Base-by-base conservation (phyloP, 2,797 vertebrate species). In the Salmo trutta region DNA sequence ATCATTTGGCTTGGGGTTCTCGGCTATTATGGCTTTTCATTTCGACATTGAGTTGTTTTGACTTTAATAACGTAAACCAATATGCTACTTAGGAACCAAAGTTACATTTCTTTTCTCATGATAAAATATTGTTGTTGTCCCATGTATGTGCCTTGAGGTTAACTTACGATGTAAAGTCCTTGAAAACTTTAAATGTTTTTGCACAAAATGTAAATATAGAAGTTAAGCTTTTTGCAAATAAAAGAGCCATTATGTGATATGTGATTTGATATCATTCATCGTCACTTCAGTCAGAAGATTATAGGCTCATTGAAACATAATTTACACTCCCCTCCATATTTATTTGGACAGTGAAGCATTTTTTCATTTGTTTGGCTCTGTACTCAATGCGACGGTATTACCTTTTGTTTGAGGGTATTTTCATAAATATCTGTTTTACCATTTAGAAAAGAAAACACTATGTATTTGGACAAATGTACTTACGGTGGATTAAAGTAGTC, bases 81-180 rank as follows among this genome's bases (percentile, higher is more conserved):
- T 81, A 82, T 81, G 75, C 90, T 92, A 91, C 41, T 47, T 91
- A 92, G 91, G 91, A 94, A 95, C 94, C 94, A 95, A 95, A 95
- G 94, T 93, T 87, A 86, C 87, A 82, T 90, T 93, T 92, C 83
- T 92, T 88, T 94, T 93, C 87, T 92, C 92, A 93, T 93, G 85
- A 92, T 89, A 83, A 93, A 93, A 91, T 92, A 89, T 93, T 89
- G 90, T 91, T 93, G 93, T 94, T 93, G 93, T 95, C 91, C 92
- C 93, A 94, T 95, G 94, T 95, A 95, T 91, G 94, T 95, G 95
- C 95, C 95, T 95, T 95, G 93, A 95, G 94, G 93, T 94, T 83
- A 94, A 95, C 91, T 94, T 94, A 95, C 94, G 94, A 94, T 95
- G 94, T 95, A 94, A 94, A 94, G 93, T 95, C 93, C 91, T 94